Percentiles rank a stretch among this genome's conserved stretches.
Conservation (phyloP, 2,888 invertebrate genomes). For the Pterostichus niger region DNA sequence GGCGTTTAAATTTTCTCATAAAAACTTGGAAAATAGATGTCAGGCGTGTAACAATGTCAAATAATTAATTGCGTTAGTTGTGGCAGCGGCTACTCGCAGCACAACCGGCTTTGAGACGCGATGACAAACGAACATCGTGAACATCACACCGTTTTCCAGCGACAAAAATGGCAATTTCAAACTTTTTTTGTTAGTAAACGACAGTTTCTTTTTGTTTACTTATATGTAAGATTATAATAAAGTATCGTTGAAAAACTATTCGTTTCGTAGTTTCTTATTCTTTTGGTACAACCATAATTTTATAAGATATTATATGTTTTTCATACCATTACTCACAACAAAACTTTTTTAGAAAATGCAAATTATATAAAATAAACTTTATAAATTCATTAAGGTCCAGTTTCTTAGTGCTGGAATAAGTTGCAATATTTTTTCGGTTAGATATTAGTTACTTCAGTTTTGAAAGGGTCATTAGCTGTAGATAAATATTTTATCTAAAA, state of each 20-base stretch:
- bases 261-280: background rate
- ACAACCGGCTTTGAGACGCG: background rate
- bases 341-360: too few relatives aligned
- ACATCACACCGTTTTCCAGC: constrained; percentile 38
- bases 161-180: constrained; percentile 56
- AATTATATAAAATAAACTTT: too few relatives aligned
- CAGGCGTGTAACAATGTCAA: constrained; percentile 50
- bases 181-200: constrained; percentile 49
- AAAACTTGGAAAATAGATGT: constrained; percentile 57
- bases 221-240: constrained; percentile 36
- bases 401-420: too few relatives aligned
- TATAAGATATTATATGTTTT: background rate
- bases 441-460: too few relatives aligned
- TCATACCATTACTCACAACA: too few relatives aligned
- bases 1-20: constrained; percentile 31
- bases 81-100: background rate
- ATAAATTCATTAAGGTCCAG: too few relatives aligned
- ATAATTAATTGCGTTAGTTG: constrained; percentile 57
- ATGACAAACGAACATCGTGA: constrained; percentile 50
- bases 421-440: too few relatives aligned
- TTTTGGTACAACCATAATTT: background rate
- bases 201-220: constrained; percentile 39
- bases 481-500: too few relatives aligned
- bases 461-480: too few relatives aligned
- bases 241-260: constrained; percentile 35